These are phyloP conservation scores for Cydia fagiglandana DNA, from an alignment of 1,140 invertebrate species.

Conservation along the genomic window DNA sequence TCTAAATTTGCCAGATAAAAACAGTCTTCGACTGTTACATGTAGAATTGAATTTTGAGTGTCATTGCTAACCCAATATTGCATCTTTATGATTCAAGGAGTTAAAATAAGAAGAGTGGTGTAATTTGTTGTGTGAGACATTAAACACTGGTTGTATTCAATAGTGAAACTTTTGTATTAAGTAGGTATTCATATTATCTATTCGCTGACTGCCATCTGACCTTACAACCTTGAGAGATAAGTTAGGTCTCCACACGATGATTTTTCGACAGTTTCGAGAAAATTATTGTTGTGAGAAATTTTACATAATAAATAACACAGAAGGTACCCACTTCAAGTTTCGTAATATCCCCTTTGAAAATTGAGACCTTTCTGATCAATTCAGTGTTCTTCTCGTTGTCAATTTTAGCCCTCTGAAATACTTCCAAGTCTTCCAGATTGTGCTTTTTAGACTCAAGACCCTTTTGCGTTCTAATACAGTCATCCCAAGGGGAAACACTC, in stretches of 20 bases:
- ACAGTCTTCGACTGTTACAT: too few species aligned
- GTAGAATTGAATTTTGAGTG: neutral
- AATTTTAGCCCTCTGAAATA: conserved; percentile 66
- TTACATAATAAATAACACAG: conserved; percentile 25
- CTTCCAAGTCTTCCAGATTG: conserved; percentile 62
- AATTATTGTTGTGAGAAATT: neutral
- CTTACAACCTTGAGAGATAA: too few species aligned
- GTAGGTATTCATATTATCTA: neutral
- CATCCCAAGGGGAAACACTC: conserved; percentile 81
- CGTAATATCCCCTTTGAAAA: conserved; percentile 92
- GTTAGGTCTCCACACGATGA: too few species aligned
- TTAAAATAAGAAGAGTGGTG: too few species aligned
- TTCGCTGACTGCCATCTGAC: neutral
- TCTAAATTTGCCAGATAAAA: neutral
- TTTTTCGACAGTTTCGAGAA: too few species aligned
- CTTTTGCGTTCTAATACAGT: conserved; percentile 75
- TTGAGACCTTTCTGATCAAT: conserved; percentile 82
- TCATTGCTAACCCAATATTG: neutral
- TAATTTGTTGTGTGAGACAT: too few species aligned
- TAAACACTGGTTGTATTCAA: conserved; percentile 29
- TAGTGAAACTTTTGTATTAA: conserved; percentile 1
- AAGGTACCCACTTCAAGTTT: conserved; percentile 81
- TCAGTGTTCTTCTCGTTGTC: conserved; percentile 67
- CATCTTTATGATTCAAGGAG: neutral
- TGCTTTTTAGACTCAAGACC: conserved; percentile 53